phyloP scores from a whole-genome alignment of 2,113 vertebrate genomes.

The Myiozetetes cayanensis region DNA sequence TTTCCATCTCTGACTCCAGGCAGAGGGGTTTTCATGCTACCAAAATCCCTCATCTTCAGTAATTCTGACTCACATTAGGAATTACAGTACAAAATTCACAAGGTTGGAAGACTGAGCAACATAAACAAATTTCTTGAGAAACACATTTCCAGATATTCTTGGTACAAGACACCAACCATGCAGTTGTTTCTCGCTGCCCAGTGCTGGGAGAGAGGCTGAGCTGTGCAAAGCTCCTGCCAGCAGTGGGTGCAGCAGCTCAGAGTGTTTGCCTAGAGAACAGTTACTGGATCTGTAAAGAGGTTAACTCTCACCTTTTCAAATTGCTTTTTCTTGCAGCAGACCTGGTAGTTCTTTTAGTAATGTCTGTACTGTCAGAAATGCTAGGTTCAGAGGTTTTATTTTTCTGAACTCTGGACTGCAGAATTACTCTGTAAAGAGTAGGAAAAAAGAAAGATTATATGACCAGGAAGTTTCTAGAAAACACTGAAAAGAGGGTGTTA shows the following conservation, averaged over 20 bases:
- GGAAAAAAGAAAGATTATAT: slow-evolving; percentile 72
- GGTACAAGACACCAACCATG: neutral
- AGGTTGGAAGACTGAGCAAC: neutral
- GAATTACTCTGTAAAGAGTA: slow-evolving; percentile 83
- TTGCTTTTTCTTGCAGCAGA: slow-evolving; percentile 81
- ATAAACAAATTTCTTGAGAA: neutral
- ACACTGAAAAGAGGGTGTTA: neutral
- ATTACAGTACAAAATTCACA: neutral
- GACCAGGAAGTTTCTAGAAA: slow-evolving; percentile 37
- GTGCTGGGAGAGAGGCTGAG: neutral
- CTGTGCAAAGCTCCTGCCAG: neutral
- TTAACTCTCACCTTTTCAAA: slow-evolving; percentile 80
- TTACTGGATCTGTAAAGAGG: slow-evolving; percentile 24
- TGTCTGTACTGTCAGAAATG: slow-evolving; percentile 81
- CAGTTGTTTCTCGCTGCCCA: neutral
- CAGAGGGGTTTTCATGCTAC: neutral
- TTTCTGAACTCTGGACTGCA: slow-evolving; percentile 87
- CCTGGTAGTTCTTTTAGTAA: slow-evolving; percentile 88
- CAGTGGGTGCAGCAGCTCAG: neutral
- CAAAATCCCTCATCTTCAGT: neutral
- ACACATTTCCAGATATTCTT: neutral
- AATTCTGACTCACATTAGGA: neutral
- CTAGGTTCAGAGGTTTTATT: slow-evolving; percentile 81
- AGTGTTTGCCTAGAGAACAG: neutral
- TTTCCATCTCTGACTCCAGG: neutral